Evolutionary conservation across 2,113 vertebrate genomes (phyloP), one percentile per base, ranked within the genome.

Genomic region (Murina feae): DNA sequence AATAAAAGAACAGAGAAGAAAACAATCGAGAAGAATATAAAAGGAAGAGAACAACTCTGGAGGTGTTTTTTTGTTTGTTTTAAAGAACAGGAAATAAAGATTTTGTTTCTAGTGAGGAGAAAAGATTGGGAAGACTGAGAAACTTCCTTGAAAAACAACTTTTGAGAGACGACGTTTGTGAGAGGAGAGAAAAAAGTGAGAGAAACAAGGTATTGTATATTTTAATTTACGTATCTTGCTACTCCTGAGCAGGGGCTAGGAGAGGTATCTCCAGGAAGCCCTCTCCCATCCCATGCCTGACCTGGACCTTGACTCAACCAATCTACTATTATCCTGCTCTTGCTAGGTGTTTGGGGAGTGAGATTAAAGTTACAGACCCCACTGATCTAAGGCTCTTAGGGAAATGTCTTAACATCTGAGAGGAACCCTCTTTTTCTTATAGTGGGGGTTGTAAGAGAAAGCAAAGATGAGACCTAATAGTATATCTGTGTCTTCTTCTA

Each of bases 51-150:
- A 80, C 30, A 75, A 92, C 13, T 90, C n/a, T 51, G 35, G 25
- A 9, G 20, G 71, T 17, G 12, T 17, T 17, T 78, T 72, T 72
- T 20, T n/a, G n/a, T n/a, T n/a, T n/a, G n/a, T 6, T 58, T 75
- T 32, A 39, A 81, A 78, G 60, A 89, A 78, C 11, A 51, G 49
- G 30, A 69, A 78, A 47, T 83, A 85, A 81, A 85, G 60, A 90
- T 95, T 60, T 96, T 87, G 32, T 88, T 92, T 92, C 37, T 65
- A 65, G 71, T 80, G 39, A 90, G 85, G 58, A 35, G 83, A 74
- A 90, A 80, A 53, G 20, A 23, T 30, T 42, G 28, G 35, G 42
- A 86, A 94, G 82, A 91, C 53, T 13, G 49, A 93, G 42, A 42
- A 53, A 85, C 16, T 74, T 94, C 18, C 17, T 72, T 95, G 89